Base-by-base conservation (phyloP, 2,888 invertebrate genomes). In the Pteria penguin region DNA sequence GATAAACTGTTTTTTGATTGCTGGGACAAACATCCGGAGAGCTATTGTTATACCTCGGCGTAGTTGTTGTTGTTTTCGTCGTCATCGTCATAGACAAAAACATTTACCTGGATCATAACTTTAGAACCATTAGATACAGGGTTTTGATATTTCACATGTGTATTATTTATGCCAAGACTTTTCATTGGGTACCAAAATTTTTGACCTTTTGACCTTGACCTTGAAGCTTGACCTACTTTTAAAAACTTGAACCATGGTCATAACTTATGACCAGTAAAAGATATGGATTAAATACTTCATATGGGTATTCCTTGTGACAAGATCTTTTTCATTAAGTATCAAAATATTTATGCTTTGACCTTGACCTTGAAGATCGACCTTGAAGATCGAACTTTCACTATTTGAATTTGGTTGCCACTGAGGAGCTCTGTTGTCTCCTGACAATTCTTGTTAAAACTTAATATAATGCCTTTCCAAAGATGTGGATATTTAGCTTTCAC, bases 151-250 rank as follows among this genome's bases (percentile, higher is more conserved):
- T 36, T 36, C 45, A 36, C 45, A 36, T 36, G 45, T 36, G 45
- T 36, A 36, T 36, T 36, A 5, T 14, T 36, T 36, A 14, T 36
- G 45, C 5, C 45, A 36, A 36, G 45, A 36, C 45, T 14, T 36
- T 36, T 36, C 45, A 5, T 11, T 36, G 5, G 45, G 14, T 36
- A 36, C 45, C 45, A 36, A 36, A 36, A 36, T 36, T 36, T 36
- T 36, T 36, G 45, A 36, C 45, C 45, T 36, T 14, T 5, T 36
- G 45, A 36, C 45, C 45, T 36, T 36, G 45, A 36, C 45, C 45
- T 36, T n/a, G n/a, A n/a, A n/a, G n/a, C n/a, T 36, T 36, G 45
- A 36, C 45, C 45, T 24, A 58, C 58, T 58, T 58, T 58, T 18
- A 8, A 58, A 58, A 58, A 24, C 24, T 22, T 58, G 2, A 18